These are phyloP conservation scores for Amazonetta brasiliensis DNA, from an alignment of 2,797 vertebrate species.

Conservation along the genomic window DNA sequence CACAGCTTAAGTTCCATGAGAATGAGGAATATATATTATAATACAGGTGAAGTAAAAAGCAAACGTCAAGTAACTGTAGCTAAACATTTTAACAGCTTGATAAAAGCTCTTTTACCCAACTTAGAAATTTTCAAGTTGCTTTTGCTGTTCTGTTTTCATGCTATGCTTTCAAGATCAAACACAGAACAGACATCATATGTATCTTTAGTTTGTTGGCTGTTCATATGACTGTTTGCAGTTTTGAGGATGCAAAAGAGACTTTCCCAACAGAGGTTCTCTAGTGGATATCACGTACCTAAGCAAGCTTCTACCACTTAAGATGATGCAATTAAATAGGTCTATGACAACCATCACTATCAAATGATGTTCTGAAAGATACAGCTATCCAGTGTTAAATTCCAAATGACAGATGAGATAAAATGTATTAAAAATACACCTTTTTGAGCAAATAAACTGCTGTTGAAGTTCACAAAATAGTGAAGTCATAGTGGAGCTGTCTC, in stretches of 20 bases:
- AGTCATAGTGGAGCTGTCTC: not conserved
- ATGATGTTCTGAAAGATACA: not conserved
- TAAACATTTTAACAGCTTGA: not conserved
- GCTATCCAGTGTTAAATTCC: not conserved
- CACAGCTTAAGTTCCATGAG: not conserved
- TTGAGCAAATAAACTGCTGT: not conserved
- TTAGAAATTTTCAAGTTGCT: not conserved
- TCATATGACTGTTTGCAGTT: not conserved
- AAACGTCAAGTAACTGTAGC: not conserved
- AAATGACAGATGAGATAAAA: not conserved
- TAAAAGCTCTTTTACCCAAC: not conserved
- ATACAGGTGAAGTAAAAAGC: not conserved
- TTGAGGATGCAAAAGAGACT: fast-evolving
- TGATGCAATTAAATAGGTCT: not conserved
- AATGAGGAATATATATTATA: not conserved
- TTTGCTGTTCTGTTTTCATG: not conserved
- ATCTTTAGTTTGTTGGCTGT: not conserved
- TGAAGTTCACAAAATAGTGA: not conserved
- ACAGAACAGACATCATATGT: not conserved
- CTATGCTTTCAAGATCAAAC: not conserved
- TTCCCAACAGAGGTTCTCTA: not conserved
- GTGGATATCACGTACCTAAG: not conserved
- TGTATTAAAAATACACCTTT: not conserved
- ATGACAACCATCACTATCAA: not conserved
- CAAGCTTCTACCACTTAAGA: not conserved